Evolutionary conservation across 2,113 vertebrate genomes (phyloP).

Genomic region (Oncorhynchus nerka): DNA sequence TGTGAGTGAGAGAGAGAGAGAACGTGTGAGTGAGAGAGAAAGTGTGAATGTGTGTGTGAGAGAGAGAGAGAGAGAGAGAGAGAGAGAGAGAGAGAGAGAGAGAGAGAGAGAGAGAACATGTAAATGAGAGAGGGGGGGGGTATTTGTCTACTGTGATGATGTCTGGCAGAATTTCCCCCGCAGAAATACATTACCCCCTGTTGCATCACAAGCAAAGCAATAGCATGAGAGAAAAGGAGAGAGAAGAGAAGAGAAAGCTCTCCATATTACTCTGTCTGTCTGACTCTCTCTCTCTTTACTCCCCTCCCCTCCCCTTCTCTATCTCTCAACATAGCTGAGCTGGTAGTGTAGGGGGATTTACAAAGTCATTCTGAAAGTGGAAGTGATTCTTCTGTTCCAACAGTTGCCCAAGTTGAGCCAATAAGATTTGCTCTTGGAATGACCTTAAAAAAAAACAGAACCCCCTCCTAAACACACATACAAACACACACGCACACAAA

Average conservation of each 20-base stretch:
- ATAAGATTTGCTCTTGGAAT: neutral
- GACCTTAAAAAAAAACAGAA: constrained; percentile 15
- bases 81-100: too few species aligned
- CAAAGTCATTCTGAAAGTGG: constrained; percentile 53
- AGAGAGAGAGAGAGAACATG: neutral
- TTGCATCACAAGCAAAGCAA: constrained; percentile 65
- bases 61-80: neutral
- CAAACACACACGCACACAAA: neutral
- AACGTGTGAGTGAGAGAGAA: neutral
- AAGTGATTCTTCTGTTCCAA: constrained; percentile 29
- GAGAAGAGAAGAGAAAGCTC: constrained; percentile 30
- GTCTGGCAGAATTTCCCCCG: constrained; percentile 46
- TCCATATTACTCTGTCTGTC: constrained; percentile 7
- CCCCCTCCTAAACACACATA: neutral
- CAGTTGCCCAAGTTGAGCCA: neutral
- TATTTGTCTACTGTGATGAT: constrained; percentile 47
- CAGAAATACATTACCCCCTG: constrained; percentile 55
- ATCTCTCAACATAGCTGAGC: neutral
- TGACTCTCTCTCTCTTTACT: constrained; percentile 1
- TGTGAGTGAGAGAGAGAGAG: neutral
- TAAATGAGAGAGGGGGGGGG: neutral
- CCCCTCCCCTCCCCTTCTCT: constrained; percentile 13
- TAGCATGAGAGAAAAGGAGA: constrained; percentile 48
- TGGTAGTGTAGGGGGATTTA: constrained; percentile 32
- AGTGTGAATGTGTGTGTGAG: neutral